Conservation (phyloP, 2,888 invertebrate genomes). For the Phalera bucephala region DNA sequence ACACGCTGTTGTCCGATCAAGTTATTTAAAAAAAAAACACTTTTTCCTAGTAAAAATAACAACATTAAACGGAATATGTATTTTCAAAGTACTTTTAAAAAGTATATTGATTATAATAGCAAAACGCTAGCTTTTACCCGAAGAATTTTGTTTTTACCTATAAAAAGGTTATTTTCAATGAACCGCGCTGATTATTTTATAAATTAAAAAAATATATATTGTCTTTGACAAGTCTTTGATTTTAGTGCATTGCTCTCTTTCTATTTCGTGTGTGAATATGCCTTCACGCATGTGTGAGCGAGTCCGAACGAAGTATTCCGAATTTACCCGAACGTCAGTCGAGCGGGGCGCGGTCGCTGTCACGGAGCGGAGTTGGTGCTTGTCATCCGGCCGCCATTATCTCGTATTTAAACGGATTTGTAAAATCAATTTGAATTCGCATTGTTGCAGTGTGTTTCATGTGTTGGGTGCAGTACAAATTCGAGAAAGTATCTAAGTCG, state of each 20-base stretch:
- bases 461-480: constrained; percentile 55
- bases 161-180: constrained; percentile 22
- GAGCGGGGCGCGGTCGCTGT: constrained; percentile 85
- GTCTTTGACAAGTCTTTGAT: constrained; percentile 42
- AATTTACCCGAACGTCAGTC: constrained; percentile 80
- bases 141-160: no score
- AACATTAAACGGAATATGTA: no score
- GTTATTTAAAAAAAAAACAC: no score
- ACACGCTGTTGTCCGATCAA: no score
- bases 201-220: constrained; percentile 27
- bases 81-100: no score
- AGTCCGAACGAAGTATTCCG: constrained; percentile 74
- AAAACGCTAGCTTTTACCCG: no score
- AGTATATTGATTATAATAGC: no score
- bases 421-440: constrained; percentile 77
- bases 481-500: constrained; percentile 40
- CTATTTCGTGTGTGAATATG: constrained; percentile 60
- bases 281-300: constrained; percentile 79
- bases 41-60: no score
- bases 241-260: constrained; percentile 51
- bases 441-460: constrained; percentile 61
- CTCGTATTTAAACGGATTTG: constrained; percentile 82
- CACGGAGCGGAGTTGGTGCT: constrained; percentile 82
- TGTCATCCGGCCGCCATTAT: constrained; percentile 85
- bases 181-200: constrained; percentile 18